Evolutionary conservation across 2,888 invertebrate genomes (phyloP), one percentile per base, ranked within the genome.

Genomic region (Platerodrilus igneus): DNA sequence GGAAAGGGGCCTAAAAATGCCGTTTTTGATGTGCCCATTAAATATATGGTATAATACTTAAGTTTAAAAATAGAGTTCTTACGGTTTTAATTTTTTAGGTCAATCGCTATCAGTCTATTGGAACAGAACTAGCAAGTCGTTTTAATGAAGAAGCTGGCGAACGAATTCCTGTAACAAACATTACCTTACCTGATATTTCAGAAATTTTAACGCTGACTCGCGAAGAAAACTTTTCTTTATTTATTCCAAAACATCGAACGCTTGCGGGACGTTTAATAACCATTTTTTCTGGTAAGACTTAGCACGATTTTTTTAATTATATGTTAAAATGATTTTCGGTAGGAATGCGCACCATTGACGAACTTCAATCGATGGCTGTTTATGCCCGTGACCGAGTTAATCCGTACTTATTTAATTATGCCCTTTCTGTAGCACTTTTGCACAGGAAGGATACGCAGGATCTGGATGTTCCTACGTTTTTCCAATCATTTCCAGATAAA

Each of bases 401-500:
- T 66, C 81, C 88, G 0, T 80, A 83, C 50, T 66, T 91, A 47
- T 91, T 86, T 68, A 82, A 86, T 64, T 89, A 89, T 61, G 78
- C 81, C 25, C 76, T 79, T 23, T 81, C 86, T 0, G 85, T 88
- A 4, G 83, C 85, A 1, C 64, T 88, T 11, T 73, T 84, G 55
- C 86, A 87, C 69, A 77, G 84, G 3, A 63, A 67, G 1, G 86
- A 86, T 59, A 84, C 85, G 2, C 78, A 78, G 55, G 75, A 81
- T 27, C 57, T 88, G 13, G 73, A 75, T 31, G 64, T 86, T 31
- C 89, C 89, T 0, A 78, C 84, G 0, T 77, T 89, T 48, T 77
- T 79, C 21, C 83, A 88, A 63, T 72, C 79, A 1, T 88, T 91
- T 64, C 91, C 91, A 0, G 82, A 83, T 58, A 86, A 86, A 66